These are phyloP conservation scores for Cepaea nemoralis DNA, from an alignment of 1,140 invertebrate genomes.

Conservation along the genomic window DNA sequence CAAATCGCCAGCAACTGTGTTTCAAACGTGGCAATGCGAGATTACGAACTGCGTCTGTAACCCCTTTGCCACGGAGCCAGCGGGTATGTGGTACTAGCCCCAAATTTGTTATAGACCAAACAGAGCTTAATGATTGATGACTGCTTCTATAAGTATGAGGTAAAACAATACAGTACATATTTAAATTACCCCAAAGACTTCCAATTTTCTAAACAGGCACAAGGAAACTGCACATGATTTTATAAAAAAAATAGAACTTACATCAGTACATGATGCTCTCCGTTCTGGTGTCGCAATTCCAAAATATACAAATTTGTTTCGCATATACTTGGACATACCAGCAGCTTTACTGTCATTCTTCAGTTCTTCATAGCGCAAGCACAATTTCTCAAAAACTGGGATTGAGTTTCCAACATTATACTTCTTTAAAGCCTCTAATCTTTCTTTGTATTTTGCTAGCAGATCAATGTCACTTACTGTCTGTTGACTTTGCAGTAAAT, in stretches of 20 bases:
- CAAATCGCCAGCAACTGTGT: too few relatives aligned
- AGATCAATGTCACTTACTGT: background rate
- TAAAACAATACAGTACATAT: too few relatives aligned
- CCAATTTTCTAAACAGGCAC: too few relatives aligned
- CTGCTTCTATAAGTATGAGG: too few relatives aligned
- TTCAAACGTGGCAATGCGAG: too few relatives aligned
- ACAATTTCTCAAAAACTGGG: background rate
- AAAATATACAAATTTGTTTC: constrained; percentile 47
- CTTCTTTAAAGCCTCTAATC: background rate
- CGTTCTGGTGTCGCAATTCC: constrained; percentile 39
- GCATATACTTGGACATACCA: constrained; percentile 45
- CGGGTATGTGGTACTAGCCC: too few relatives aligned
- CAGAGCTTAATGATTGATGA: too few relatives aligned
- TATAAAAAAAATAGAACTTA: constrained; percentile 16
- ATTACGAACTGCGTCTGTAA: too few relatives aligned
- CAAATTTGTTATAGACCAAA: too few relatives aligned
- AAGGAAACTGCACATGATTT: too few relatives aligned
- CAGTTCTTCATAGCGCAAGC: background rate
- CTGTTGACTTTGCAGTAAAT: background rate
- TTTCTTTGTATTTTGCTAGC: background rate
- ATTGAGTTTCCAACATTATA: background rate
- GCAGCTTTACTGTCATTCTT: constrained; percentile 38
- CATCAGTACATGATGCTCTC: constrained; percentile 33
- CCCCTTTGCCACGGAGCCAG: too few relatives aligned
- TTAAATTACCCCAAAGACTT: too few relatives aligned